phyloP scores from a whole-genome alignment of 1,140 invertebrate species.

The Diabrotica virgifera region DNA sequence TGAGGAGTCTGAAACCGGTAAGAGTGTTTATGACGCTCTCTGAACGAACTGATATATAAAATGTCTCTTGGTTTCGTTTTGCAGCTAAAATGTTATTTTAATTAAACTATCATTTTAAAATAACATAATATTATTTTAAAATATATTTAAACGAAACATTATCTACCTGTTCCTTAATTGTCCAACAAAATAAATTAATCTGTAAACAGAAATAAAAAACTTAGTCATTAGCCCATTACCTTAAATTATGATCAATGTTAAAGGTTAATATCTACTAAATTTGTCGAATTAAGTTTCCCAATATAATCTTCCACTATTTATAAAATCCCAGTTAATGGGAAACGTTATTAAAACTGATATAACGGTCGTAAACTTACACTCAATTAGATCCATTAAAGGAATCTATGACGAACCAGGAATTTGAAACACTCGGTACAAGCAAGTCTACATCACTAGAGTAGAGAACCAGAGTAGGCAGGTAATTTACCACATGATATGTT shows the following conservation, averaged over 20 bases:
- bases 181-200: too few species aligned
- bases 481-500: conserved; percentile 50
- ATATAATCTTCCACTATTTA: not conserved
- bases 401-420: conserved; percentile 1
- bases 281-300: not conserved
- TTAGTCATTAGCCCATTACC: too few species aligned
- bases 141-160: too few species aligned
- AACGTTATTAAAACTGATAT: not conserved
- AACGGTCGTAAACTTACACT: not conserved
- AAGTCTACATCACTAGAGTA: conserved; percentile 19
- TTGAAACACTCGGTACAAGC: not conserved
- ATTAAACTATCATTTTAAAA: too few species aligned
- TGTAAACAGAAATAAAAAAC: too few species aligned
- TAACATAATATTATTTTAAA: too few species aligned
- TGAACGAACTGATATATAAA: too few species aligned
- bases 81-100: too few species aligned
- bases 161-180: too few species aligned
- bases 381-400: not conserved
- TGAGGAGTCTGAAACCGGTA: too few species aligned
- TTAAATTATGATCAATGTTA: not conserved
- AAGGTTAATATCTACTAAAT: not conserved
- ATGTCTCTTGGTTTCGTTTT: too few species aligned
- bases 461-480: conserved; percentile 45
- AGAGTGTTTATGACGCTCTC: too few species aligned
- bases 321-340: not conserved